These are phyloP conservation scores for Podarcis lilfordi DNA, from an alignment of 2,797 vertebrate genomes.

Conservation along the genomic window DNA sequence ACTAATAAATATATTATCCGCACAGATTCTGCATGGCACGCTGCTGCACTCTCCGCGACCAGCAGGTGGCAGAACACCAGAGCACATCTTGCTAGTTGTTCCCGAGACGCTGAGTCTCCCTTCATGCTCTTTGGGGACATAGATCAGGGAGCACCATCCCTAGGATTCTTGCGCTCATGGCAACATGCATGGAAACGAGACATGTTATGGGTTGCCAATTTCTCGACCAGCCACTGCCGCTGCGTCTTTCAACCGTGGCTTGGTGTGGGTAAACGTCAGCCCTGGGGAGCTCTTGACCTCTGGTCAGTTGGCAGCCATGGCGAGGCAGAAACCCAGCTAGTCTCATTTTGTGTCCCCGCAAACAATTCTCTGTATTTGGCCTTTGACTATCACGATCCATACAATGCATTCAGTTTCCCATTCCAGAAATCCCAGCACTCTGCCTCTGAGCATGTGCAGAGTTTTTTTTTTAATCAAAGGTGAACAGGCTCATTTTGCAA, in stretches of 20 bases:
- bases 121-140: neutral
- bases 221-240: neutral
- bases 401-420: neutral
- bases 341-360: neutral
- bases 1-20: neutral
- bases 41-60: neutral
- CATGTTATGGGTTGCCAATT: neutral
- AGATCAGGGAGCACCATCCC: no score
- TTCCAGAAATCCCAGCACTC: neutral
- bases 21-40: neutral
- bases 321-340: neutral
- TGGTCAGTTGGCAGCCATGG: neutral
- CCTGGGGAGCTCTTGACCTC: no score
- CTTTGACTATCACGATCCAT: neutral
- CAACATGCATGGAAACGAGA: neutral
- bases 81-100: neutral
- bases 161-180: neutral
- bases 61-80: constrained; percentile 2
- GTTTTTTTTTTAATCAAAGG: neutral
- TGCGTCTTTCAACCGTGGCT: no score
- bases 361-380: neutral
- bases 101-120: neutral
- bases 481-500: neutral
- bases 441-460: neutral
- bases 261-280: no score